Base-by-base conservation (phyloP, 2,113 vertebrate species). In the Monarcha castaneiventris region DNA sequence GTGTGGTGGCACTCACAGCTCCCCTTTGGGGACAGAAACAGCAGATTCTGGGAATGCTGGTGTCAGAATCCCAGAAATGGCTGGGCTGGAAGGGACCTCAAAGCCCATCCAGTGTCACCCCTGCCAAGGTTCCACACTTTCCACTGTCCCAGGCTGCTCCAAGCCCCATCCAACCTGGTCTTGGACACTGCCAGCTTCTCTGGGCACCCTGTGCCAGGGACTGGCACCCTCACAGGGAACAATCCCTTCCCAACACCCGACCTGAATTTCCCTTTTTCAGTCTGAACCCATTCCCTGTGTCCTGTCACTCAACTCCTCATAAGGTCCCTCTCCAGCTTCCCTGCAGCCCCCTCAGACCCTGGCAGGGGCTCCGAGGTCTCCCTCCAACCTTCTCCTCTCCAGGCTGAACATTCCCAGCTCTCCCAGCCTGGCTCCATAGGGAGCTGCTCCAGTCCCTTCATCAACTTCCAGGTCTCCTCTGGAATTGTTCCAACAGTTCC, bases 71-170 rank as follows among this genome's bases (percentile, higher is more conserved):
- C 4, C 19, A 59, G 37, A 16, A 29, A 4, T 7, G 18, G 14
- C 29, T 51, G 59, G 48, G 37, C 6, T 63, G 59, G 17, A 9
- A 49, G 30, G 21, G 35, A 33, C 16, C 5, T 15, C 9, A 12
- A 41, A 39, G n/a, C 3, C 2, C 35, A 27, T 16, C 35, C 9
- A 3, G 1, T 74, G 0, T 41, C 72, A 74, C 6, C 25, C 13
- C 39, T 44, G 23, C 39, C 30, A 15, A 54, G 16, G 29, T 29
- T 52, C 27, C 29, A 43, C 37, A 72, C 22, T 30, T 72, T 3
- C 69, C 69, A 55, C 69, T 26, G 13, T 10, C 51, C 69, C 69
- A 73, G 69, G 30, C 5, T 43, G 52, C 52, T 73, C 52, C 52
- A 19, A 68, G 46, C 44, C 25, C 13, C 6, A 3, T 68, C 66